phyloP scores from a whole-genome alignment of 2,797 vertebrate genomes.

The Sebastes hubbsi region DNA sequence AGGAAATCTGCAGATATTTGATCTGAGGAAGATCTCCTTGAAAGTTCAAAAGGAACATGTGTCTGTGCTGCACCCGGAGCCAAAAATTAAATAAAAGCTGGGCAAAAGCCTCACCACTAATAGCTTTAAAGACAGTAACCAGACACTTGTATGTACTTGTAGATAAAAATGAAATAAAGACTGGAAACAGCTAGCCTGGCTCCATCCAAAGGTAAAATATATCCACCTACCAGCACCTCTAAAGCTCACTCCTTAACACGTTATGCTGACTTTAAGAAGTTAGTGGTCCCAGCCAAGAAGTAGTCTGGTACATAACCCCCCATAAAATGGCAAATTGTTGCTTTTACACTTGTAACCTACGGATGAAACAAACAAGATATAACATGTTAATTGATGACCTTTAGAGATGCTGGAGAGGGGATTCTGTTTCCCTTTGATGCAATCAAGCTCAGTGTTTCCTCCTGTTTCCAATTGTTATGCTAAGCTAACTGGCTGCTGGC shows the following conservation, averaged over 20 bases:
- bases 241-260: neutral
- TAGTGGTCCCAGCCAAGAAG: neutral
- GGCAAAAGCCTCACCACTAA: conserved; percentile 15
- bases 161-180: neutral
- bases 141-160: neutral
- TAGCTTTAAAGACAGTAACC: conserved; percentile 7
- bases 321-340: neutral
- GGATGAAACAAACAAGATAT: neutral
- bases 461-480: neutral
- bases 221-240: neutral
- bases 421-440: neutral
- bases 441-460: neutral
- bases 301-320: neutral
- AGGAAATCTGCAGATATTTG: conserved; percentile 70
- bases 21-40: conserved; percentile 51
- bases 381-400: neutral
- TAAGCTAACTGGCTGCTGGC: neutral
- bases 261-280: neutral
- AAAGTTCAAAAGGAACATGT: conserved; percentile 35
- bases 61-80: conserved; percentile 24
- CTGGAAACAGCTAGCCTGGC: neutral
- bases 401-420: neutral
- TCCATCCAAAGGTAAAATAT: neutral
- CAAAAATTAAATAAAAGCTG: conserved; percentile 32
- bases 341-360: neutral